A percentile compares a stretch with the other conserved stretches of the same genome.
These are phyloP conservation scores for Rousettus madagascariensis DNA, from an alignment of 2,797 vertebrate species.

Conservation along the genomic window DNA sequence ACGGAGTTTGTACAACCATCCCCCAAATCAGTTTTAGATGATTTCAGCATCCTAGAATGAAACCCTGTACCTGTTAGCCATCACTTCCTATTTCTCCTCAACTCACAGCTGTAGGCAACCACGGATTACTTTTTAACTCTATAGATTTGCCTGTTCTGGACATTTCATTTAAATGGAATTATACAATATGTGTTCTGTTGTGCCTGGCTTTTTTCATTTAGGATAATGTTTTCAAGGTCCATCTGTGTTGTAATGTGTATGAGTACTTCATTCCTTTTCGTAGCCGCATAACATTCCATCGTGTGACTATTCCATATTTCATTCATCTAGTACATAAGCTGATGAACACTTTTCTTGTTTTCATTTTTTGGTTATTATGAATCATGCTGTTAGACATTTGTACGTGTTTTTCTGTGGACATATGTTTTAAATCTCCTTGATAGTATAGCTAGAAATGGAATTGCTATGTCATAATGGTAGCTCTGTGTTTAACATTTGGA, in stretches of 20 bases:
- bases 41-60: not conserved
- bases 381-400: not conserved
- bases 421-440: not conserved
- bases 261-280: not conserved
- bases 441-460: not conserved
- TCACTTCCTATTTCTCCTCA: not conserved
- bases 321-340: not conserved
- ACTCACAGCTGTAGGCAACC: not conserved
- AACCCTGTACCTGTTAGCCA: not conserved
- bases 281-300: not conserved
- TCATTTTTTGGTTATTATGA: not conserved
- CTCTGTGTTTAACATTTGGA: not conserved
- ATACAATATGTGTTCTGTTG: not conserved
- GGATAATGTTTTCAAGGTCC: not conserved
- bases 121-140: not conserved
- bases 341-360: not conserved
- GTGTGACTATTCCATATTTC: not conserved
- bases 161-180: not conserved
- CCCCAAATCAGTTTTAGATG: not conserved
- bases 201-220: not conserved
- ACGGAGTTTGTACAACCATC: not conserved
- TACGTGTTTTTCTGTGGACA: not conserved
- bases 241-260: not conserved
- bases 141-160: not conserved
- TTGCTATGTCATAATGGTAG: not conserved